A percentile compares a stretch with the other conserved stretches of the same genome.
Conservation (phyloP, 2,888 invertebrate genomes). For the Exephanes ischioxanthus region DNA sequence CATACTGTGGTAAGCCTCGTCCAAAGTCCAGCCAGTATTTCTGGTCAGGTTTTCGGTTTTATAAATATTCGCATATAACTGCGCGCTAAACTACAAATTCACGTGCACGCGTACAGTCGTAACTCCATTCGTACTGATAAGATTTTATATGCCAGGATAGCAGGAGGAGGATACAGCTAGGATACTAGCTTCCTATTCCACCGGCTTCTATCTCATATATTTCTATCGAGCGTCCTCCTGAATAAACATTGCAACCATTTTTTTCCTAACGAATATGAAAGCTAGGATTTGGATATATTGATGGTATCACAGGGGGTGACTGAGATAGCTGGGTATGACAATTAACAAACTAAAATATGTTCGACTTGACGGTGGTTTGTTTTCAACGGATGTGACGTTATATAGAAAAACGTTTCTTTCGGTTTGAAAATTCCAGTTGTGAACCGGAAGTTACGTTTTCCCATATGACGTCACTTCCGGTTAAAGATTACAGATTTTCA, state of each 20-base stretch:
- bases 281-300: no score
- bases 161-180: conserved; percentile 4
- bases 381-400: no score
- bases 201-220: neutral
- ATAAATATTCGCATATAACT: conserved; percentile 30
- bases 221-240: neutral
- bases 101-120: conserved; percentile 26
- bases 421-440: no score
- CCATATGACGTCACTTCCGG: no score
- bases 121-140: conserved; percentile 54
- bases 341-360: no score
- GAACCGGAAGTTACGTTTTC: no score
- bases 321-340: no score
- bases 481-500: no score
- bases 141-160: conserved; percentile 51
- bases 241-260: neutral
- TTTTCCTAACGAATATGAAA: no score
- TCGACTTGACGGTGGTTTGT: no score
- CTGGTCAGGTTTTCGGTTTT: neutral
- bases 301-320: no score
- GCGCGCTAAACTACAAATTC: neutral
- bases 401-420: no score
- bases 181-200: neutral
- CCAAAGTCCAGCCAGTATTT: conserved; percentile 7
- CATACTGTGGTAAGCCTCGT: neutral